Conservation (phyloP, 2,797 vertebrate genomes). For the Etheostoma nigrum region DNA sequence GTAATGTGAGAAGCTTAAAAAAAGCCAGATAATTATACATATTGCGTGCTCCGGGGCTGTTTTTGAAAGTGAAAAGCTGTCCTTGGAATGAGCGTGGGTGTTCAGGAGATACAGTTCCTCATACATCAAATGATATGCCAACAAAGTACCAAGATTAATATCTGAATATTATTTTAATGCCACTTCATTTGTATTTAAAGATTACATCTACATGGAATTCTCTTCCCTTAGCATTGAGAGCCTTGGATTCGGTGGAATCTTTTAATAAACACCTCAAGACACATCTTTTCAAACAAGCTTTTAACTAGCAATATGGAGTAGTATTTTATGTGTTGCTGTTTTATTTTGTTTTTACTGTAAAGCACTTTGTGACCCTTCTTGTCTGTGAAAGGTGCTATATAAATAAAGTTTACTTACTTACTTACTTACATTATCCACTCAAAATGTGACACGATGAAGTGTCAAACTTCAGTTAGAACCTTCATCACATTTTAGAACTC, state of each 20-base stretch:
- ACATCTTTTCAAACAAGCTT: too few species aligned
- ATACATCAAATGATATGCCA: slow-evolving; percentile 23
- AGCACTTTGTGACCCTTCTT: too few species aligned
- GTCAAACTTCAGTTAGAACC: neutral
- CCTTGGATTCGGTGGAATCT: too few species aligned
- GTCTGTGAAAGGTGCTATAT: too few species aligned
- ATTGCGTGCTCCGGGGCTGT: neutral
- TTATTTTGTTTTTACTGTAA: too few species aligned
- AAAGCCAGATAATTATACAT: slow-evolving; percentile 9
- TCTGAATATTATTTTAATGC: slow-evolving; percentile 45
- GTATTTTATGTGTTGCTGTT: too few species aligned
- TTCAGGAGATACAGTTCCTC: slow-evolving; percentile 4
- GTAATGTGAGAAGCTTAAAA: neutral
- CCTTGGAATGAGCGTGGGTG: neutral
- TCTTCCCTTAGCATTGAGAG: too few species aligned
- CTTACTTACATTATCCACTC: slow-evolving; percentile 2
- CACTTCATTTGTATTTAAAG: slow-evolving; percentile 17
- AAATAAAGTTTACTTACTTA: too few species aligned
- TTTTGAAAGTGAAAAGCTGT: slow-evolving; percentile 10
- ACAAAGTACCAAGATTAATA: slow-evolving; percentile 39
- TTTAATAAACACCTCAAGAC: too few species aligned
- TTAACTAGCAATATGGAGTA: too few species aligned
- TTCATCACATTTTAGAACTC: neutral
- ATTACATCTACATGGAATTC: neutral
- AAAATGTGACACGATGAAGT: neutral